phyloP scores from a whole-genome alignment of 2,113 vertebrate genomes.

The Ceratotherium simum region DNA sequence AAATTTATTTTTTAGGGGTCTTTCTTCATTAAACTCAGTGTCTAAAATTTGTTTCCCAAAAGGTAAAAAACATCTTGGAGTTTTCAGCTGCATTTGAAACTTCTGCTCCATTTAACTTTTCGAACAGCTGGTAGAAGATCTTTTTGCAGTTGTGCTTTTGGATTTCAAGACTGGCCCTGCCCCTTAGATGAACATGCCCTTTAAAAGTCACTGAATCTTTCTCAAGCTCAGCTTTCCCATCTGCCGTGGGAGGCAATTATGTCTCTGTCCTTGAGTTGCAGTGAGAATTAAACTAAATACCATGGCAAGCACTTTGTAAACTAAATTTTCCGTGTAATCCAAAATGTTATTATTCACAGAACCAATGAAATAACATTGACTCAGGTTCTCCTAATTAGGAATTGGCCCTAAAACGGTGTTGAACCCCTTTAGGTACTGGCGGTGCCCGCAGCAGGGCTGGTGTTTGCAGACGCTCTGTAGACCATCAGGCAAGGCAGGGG shows the following conservation, averaged over 20 bases:
- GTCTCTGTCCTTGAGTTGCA: not conserved
- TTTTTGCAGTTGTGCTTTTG: not conserved
- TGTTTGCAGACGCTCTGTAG: rapidly evolving
- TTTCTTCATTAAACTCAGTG: not conserved
- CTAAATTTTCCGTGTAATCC: not conserved
- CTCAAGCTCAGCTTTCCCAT: not conserved
- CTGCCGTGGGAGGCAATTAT: not conserved
- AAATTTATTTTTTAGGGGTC: not conserved
- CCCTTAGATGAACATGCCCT: not conserved
- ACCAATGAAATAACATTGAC: not conserved
- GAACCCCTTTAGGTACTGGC: not conserved
- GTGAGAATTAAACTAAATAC: not conserved
- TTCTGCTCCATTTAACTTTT: not conserved
- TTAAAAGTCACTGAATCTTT: not conserved
- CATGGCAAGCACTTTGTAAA: not conserved
- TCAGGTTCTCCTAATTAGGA: not conserved
- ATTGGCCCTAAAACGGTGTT: rapidly evolving
- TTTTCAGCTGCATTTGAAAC: not conserved
- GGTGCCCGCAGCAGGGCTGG: rapidly evolving
- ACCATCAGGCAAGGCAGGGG: not conserved
- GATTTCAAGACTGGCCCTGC: not conserved
- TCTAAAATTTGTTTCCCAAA: not conserved
- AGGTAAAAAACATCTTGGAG: not conserved
- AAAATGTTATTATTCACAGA: not conserved
- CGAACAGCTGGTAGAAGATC: not conserved